A percentile compares a stretch with the other conserved stretches of the same genome.
These are phyloP conservation scores for Hippolais icterina DNA, from an alignment of 2,113 vertebrate genomes.

Conservation along the genomic window DNA sequence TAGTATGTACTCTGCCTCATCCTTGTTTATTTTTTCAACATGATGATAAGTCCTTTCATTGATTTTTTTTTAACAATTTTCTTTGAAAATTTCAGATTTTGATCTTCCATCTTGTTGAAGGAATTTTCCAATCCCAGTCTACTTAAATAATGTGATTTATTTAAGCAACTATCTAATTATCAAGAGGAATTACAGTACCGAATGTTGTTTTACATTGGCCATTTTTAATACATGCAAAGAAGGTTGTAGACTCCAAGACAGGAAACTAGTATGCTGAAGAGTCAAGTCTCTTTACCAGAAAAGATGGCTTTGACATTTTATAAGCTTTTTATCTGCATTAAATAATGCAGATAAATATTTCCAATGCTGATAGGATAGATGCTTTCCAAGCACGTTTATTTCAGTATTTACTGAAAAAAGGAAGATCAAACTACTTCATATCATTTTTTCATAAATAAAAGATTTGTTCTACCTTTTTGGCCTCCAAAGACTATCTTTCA, in stretches of 20 bases:
- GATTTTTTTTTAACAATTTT: background rate
- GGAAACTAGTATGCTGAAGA: background rate
- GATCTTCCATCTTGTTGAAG: background rate
- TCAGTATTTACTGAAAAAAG: background rate
- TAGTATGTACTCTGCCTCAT: background rate
- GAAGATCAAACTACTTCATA: background rate
- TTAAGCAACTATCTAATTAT: background rate
- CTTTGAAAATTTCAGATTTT: background rate
- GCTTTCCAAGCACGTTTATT: background rate
- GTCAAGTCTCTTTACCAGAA: background rate
- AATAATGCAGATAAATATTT: background rate
- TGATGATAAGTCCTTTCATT: background rate
- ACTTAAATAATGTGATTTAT: background rate
- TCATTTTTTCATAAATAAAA: background rate
- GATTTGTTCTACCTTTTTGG: background rate
- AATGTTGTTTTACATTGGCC: background rate
- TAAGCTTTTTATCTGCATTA: background rate
- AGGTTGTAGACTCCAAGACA: background rate
- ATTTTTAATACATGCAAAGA: background rate
- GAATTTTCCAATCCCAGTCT: background rate
- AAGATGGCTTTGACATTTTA: fast-evolving
- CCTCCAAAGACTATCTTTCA: background rate
- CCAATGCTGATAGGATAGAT: background rate
- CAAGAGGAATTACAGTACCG: fast-evolving
- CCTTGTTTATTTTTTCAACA: background rate